Percentiles rank a stretch among this genome's conserved stretches.
Conservation (phyloP, 2,113 vertebrate genomes). For the Raphicerus campestris region DNA sequence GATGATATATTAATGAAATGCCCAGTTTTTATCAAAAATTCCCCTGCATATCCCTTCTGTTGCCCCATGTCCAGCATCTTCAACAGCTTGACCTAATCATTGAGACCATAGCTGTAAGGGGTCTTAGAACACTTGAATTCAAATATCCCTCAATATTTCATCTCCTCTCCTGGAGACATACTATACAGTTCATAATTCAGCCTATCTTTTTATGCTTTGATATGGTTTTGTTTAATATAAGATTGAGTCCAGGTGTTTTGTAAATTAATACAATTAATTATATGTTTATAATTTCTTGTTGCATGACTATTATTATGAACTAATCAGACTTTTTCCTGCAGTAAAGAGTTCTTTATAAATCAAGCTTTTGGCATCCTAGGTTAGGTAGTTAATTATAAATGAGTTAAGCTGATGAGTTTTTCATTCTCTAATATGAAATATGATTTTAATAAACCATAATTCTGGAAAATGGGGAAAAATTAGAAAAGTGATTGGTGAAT, state of each 20-base stretch:
- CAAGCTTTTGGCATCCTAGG: background rate
- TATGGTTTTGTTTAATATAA: background rate
- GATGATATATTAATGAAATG: background rate
- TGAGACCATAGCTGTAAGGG: background rate
- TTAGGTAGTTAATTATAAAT: background rate
- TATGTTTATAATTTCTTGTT: background rate
- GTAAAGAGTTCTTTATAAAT: background rate
- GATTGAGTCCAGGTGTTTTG: background rate
- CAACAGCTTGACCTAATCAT: background rate
- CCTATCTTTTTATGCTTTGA: conserved; percentile 3
- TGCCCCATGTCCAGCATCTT: background rate
- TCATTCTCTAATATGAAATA: background rate
- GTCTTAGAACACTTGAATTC: conserved; percentile 36
- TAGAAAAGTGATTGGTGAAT: background rate
- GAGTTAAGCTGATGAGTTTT: background rate
- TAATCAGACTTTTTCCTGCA: background rate
- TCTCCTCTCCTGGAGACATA: background rate
- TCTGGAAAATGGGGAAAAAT: background rate
- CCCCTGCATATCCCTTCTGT: background rate
- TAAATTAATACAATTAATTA: background rate
- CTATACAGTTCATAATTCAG: background rate
- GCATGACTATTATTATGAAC: background rate
- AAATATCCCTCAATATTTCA: background rate
- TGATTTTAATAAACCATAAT: background rate
- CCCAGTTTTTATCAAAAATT: background rate